phyloP scores from a whole-genome alignment of 2,888 invertebrate species.

The Microctonus hyperodae region DNA sequence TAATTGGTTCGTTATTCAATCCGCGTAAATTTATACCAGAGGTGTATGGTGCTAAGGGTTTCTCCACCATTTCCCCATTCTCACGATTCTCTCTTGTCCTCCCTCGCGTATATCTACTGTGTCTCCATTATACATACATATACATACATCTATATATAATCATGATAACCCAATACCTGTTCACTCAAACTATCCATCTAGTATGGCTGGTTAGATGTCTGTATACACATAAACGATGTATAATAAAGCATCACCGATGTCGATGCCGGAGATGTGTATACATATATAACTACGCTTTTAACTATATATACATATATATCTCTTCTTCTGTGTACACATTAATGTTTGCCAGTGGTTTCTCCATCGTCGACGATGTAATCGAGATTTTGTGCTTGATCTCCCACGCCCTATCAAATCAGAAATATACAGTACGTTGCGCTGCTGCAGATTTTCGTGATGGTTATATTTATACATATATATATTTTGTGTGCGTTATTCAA shows the following conservation, averaged over 20 bases:
- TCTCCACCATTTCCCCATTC: conserved; percentile 21
- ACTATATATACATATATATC: neutral
- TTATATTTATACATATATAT: neutral
- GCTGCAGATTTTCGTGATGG: conserved; percentile 19
- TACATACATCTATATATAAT: conserved; percentile 1
- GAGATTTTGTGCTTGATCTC: conserved; percentile 24
- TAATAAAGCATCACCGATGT: neutral
- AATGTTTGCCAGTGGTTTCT: neutral
- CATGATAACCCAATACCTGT: neutral
- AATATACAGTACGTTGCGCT: neutral
- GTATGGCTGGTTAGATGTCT: neutral
- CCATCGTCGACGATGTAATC: conserved; percentile 18
- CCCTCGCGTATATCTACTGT: too few species aligned
- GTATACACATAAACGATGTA: neutral
- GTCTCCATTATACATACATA: conserved; percentile 15
- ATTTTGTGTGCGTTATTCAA: conserved; percentile 2
- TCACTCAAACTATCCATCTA: neutral
- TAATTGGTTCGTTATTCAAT: conserved; percentile 55
- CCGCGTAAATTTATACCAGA: conserved; percentile 46
- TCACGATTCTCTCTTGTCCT: conserved; percentile 28
- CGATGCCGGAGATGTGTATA: neutral
- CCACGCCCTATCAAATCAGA: neutral
- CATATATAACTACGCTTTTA: too few species aligned
- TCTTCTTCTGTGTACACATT: neutral
- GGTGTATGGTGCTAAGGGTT: conserved; percentile 1